phyloP scores from a whole-genome alignment of 2,888 invertebrate species.

The Ophion obscuratus region DNA sequence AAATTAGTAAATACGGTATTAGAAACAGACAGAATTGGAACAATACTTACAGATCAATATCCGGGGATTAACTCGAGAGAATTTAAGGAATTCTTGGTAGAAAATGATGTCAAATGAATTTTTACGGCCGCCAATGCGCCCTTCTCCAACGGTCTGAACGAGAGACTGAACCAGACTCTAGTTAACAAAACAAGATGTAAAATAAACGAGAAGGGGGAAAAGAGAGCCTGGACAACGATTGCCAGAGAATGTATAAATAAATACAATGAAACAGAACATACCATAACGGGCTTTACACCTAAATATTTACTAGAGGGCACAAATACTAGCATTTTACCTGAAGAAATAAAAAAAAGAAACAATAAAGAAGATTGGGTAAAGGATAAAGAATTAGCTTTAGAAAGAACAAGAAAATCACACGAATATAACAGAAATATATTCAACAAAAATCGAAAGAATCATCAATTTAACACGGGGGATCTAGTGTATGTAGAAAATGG shows the following conservation, averaged over 20 bases:
- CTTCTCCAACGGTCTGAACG: slow-evolving; percentile 38
- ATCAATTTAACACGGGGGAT: slow-evolving; percentile 74
- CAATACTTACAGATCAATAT: slow-evolving; percentile 70
- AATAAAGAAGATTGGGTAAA: slow-evolving; percentile 42
- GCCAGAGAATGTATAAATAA: slow-evolving; percentile 71
- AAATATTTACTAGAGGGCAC: slow-evolving; percentile 72
- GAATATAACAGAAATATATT: slow-evolving; percentile 73
- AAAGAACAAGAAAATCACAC: slow-evolving; percentile 71
- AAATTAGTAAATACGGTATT: slow-evolving; percentile 38
- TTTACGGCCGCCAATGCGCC: slow-evolving; percentile 73
- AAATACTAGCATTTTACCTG: slow-evolving; percentile 57
- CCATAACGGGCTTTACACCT: slow-evolving; percentile 69
- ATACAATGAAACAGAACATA: slow-evolving; percentile 73
- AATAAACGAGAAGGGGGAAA: slow-evolving; percentile 68
- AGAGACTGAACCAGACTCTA: slow-evolving; percentile 58
- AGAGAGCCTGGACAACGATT: slow-evolving; percentile 72
- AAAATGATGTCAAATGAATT: slow-evolving; percentile 67
- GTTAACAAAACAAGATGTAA: slow-evolving; percentile 73
- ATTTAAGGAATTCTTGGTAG: slow-evolving; percentile 69
- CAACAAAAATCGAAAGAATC: slow-evolving; percentile 72
- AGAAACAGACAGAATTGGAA: slow-evolving; percentile 40
- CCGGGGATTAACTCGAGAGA: slow-evolving; percentile 69
- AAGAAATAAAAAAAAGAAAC: slow-evolving; percentile 36
- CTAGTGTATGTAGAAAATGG: slow-evolving; percentile 74
- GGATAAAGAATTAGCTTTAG: slow-evolving; percentile 70